Percentiles rank a stretch among this genome's conserved stretches.
phyloP scores from a whole-genome alignment of 2,888 invertebrate species.

The Graphium colonna region DNA sequence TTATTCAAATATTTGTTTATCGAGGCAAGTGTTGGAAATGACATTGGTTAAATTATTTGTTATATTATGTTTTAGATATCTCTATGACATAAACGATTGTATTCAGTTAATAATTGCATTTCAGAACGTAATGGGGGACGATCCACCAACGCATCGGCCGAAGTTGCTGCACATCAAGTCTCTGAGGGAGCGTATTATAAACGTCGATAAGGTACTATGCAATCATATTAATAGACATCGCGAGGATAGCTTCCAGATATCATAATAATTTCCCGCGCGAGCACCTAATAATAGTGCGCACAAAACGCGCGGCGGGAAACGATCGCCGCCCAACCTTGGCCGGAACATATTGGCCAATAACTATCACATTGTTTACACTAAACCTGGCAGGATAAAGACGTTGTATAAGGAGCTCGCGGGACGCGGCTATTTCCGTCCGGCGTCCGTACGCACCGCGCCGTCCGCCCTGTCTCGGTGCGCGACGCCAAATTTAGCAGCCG shows the following conservation, averaged over 20 bases:
- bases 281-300: conserved; percentile 21
- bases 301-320: conserved; percentile 9
- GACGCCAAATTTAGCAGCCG: conserved; percentile 53
- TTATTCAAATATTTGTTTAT: no score
- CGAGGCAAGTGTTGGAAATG: no score
- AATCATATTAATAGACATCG: conserved; percentile 10
- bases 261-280: conserved; percentile 15
- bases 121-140: conserved; percentile 53
- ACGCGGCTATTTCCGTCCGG: conserved; percentile 49
- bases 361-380: conserved; percentile 29
- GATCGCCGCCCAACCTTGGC: conserved; percentile 14
- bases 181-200: conserved; percentile 50
- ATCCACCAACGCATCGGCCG: conserved; percentile 60
- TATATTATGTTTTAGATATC: no score
- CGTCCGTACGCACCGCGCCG: conserved; percentile 38
- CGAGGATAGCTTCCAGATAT: conserved; percentile 21
- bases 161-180: conserved; percentile 51
- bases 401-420: conserved; percentile 45
- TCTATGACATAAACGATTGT: no score
- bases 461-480: conserved; percentile 44
- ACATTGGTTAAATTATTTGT: no score
- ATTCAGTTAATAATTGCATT: no score
- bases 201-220: conserved; percentile 52
- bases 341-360: conserved; percentile 29
- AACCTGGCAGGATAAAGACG: conserved; percentile 40